A percentile compares a stretch with the other conserved stretches of the same genome.
These are phyloP conservation scores for Antechinus stuartii DNA, from an alignment of 2,113 vertebrate species.

Conservation along the genomic window DNA sequence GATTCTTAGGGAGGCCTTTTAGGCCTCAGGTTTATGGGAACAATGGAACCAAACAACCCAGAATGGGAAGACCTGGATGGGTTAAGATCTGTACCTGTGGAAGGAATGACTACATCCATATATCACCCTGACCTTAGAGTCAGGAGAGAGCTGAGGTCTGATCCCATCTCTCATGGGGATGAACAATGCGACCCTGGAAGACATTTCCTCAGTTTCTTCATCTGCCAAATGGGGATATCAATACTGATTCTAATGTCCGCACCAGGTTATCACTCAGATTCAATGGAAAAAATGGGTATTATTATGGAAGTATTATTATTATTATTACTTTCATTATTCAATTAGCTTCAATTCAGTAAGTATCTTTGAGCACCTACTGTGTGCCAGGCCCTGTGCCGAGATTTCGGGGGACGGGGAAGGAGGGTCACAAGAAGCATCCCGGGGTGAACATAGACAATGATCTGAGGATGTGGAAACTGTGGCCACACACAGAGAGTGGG, in stretches of 20 bases:
- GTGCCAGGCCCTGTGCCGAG: too few relatives aligned
- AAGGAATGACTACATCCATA: background rate
- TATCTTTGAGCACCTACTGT: background rate
- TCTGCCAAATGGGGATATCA: background rate
- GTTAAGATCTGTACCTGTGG: background rate
- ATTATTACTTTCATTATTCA: background rate
- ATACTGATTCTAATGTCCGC: too few relatives aligned
- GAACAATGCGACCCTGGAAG: background rate
- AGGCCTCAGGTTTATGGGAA: background rate
- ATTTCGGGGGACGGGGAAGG: background rate
- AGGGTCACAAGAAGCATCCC: background rate
- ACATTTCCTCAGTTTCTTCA: background rate
- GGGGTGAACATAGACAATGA: background rate
- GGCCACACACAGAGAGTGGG: background rate
- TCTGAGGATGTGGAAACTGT: accelerated
- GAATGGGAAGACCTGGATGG: background rate
- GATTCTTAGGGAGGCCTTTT: background rate
- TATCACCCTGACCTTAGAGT: background rate
- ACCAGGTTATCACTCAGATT: background rate
- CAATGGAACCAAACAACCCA: accelerated
- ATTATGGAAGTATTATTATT: background rate
- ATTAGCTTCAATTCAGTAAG: background rate
- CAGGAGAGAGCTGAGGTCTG: background rate
- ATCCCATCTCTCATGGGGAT: background rate
- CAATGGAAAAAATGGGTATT: background rate